Evolutionary conservation across 1,140 invertebrate species (phyloP).

Genomic region (Aphelinus atriplicis): DNA sequence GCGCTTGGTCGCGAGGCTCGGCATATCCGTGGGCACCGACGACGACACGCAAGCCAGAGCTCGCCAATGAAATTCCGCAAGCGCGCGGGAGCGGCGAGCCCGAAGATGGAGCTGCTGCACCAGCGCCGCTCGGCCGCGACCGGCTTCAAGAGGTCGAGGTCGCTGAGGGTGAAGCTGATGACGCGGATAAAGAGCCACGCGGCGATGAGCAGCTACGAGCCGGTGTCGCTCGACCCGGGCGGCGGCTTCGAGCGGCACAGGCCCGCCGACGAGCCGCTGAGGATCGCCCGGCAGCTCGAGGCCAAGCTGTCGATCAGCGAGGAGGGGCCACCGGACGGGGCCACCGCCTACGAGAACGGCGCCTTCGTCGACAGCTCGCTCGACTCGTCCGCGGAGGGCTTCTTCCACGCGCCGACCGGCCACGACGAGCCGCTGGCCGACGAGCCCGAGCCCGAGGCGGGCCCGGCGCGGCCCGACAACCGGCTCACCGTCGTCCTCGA

Average conservation of each 20-base stretch:
- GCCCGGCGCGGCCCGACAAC: background rate
- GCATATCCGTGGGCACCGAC: too few species aligned
- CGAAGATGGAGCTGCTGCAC: slow-evolving; percentile 56
- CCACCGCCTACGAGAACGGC: slow-evolving; percentile 61
- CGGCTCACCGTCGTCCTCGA: slow-evolving; percentile 19
- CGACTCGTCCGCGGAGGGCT: slow-evolving; percentile 55
- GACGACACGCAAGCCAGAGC: background rate
- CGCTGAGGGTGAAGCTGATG: slow-evolving; percentile 68
- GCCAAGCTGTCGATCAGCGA: slow-evolving; percentile 5
- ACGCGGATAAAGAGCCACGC: slow-evolving; percentile 57
- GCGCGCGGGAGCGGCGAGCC: slow-evolving; percentile 43
- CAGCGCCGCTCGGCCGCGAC: slow-evolving; percentile 37
- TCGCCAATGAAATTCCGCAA: slow-evolving; percentile 61
- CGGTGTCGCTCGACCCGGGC: slow-evolving; percentile 55
- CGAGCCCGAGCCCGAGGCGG: background rate
- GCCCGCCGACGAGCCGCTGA: background rate
- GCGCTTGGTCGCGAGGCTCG: too few species aligned
- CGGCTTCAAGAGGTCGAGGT: slow-evolving; percentile 70
- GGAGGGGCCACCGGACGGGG: slow-evolving; percentile 20
- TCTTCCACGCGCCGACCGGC: slow-evolving; percentile 45
- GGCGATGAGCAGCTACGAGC: slow-evolving; percentile 40
- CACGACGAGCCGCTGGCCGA: slow-evolving; percentile 7
- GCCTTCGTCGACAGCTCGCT: slow-evolving; percentile 60
- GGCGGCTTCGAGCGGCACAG: slow-evolving; percentile 50
- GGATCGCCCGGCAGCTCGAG: slow-evolving; percentile 14